Percentiles rank a stretch among this genome's conserved stretches.
Conservation (phyloP, 2,113 vertebrate genomes). For the Platysternon megacephalum region DNA sequence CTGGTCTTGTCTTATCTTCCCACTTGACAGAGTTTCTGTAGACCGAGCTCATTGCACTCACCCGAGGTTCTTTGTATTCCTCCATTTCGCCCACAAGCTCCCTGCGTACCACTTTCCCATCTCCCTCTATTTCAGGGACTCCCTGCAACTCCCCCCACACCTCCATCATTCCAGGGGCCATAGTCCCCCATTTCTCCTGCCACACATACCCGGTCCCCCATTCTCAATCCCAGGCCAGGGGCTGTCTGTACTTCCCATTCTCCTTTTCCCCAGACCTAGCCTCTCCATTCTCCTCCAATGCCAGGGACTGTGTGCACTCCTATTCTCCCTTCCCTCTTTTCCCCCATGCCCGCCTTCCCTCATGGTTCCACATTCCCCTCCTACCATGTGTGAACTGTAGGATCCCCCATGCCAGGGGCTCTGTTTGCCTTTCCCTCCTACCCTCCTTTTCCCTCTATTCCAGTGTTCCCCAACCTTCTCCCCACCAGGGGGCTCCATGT, state of each 20-base stretch:
- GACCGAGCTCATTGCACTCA: neutral
- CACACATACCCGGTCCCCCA: neutral
- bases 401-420: neutral
- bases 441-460: neutral
- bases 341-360: neutral
- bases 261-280: neutral
- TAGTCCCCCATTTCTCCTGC: neutral
- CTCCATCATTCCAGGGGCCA: neutral
- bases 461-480: neutral
- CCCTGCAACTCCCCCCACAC: neutral
- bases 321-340: neutral
- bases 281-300: neutral
- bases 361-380: neutral
- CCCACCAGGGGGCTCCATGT: neutral
- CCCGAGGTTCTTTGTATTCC: neutral
- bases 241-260: neutral
- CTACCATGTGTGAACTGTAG: neutral
- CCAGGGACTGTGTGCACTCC: neutral
- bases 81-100: neutral
- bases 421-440: neutral
- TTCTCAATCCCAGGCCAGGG: neutral
- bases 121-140: neutral
- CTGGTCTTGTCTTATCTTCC: neutral
- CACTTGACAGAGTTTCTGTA: neutral
- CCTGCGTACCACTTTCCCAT: neutral